These are phyloP conservation scores for Steatornis caripensis DNA, from an alignment of 2,113 vertebrate species.

Conservation along the genomic window DNA sequence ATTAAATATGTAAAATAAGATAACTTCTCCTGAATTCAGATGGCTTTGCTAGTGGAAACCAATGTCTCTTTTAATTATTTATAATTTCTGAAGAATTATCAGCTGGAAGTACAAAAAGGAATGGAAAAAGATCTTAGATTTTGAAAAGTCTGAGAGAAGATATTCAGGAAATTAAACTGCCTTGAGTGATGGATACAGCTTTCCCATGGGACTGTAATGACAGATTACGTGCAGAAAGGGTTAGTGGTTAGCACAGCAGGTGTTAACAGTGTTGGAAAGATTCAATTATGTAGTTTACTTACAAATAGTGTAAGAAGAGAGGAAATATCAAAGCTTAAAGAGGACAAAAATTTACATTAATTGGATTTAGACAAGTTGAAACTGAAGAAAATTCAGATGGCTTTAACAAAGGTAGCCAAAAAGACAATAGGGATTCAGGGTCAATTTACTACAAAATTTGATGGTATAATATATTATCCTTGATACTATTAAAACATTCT, in stretches of 20 bases:
- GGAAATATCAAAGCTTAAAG: neutral
- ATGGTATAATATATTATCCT: neutral
- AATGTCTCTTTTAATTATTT: neutral
- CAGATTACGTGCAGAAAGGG: neutral
- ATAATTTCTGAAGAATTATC: neutral
- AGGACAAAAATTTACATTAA: neutral
- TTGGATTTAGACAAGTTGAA: neutral
- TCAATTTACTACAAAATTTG: neutral
- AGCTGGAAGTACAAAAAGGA: neutral
- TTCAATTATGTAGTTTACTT: neutral
- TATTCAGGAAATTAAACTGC: neutral
- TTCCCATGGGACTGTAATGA: neutral
- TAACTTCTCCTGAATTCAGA: neutral
- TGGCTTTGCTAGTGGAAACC: neutral
- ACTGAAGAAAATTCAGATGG: neutral
- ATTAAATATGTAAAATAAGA: neutral
- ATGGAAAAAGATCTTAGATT: neutral
- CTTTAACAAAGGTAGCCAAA: neutral
- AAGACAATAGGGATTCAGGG: neutral
- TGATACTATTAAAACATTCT: neutral
- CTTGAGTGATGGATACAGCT: neutral
- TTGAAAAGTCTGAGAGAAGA: neutral
- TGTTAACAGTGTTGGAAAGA: neutral
- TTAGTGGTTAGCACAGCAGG: neutral
- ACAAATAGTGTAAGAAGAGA: neutral